phyloP scores from a whole-genome alignment of 2,113 vertebrate genomes.

The Xiphophorus maculatus region DNA sequence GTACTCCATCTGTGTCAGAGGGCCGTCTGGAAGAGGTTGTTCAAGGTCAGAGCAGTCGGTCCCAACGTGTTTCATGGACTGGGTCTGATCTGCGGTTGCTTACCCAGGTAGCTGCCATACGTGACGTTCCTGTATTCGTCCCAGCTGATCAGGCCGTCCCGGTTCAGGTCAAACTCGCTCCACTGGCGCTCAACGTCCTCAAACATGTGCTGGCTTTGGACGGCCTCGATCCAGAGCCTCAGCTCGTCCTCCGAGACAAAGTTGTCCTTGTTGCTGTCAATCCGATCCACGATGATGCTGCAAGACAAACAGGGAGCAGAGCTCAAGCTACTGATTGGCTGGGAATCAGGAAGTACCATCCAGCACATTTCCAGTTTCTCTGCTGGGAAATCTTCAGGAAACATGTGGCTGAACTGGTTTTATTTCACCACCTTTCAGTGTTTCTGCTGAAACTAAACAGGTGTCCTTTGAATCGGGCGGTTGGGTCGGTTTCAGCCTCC shows the following conservation, averaged over 20 bases:
- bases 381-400: neutral
- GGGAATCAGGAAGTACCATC: neutral
- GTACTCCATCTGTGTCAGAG: constrained; percentile 83
- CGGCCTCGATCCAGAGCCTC: constrained; percentile 83
- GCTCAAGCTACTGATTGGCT: too few species aligned
- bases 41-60: neutral
- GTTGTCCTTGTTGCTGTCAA: constrained; percentile 82
- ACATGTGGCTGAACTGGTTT: neutral
- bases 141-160: constrained; percentile 85
- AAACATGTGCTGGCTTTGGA: constrained; percentile 83
- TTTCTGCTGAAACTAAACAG: neutral
- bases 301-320: neutral
- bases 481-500: too few species aligned
- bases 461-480: neutral
- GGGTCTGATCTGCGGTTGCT: constrained; percentile 20
- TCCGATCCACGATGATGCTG: constrained; percentile 81
- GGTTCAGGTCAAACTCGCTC: constrained; percentile 83
- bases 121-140: constrained; percentile 87
- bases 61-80: too few species aligned
- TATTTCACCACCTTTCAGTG: too few species aligned
- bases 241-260: constrained; percentile 85
- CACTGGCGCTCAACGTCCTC: constrained; percentile 83
- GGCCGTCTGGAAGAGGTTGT: constrained; percentile 62
- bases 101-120: constrained; percentile 87
- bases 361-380: neutral